These are phyloP conservation scores for Idris sp. DNA, from an alignment of 1,140 invertebrate species.

Conservation along the genomic window DNA sequence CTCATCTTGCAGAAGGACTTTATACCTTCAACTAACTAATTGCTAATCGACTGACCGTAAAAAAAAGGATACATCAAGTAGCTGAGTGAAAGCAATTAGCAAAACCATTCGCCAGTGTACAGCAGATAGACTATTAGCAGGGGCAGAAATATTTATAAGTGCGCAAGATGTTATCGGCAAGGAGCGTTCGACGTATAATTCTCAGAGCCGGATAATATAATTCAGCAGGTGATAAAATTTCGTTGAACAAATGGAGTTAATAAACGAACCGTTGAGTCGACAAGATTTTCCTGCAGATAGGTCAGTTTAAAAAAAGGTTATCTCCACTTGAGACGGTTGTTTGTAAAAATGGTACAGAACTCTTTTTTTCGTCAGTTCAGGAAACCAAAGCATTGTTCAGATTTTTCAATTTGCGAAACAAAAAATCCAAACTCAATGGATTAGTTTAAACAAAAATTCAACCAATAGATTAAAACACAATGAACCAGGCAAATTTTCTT, in stretches of 20 bases:
- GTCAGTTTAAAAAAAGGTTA: conserved; percentile 30
- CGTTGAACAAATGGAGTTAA: conserved; percentile 26
- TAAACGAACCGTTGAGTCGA: conserved; percentile 34
- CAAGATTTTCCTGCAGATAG: conserved; percentile 27
- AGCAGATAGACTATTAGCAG: background rate
- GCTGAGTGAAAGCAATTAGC: background rate
- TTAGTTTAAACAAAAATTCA: too few relatives aligned
- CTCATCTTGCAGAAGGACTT: background rate
- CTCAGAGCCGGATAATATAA: background rate
- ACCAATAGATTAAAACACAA: too few relatives aligned
- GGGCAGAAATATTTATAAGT: conserved; percentile 13
- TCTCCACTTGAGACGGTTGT: conserved; percentile 48
- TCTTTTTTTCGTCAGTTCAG: too few relatives aligned
- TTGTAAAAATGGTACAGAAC: conserved; percentile 21
- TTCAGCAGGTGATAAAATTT: conserved; percentile 23
- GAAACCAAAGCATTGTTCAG: conserved; percentile 40
- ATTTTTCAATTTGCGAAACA: conserved; percentile 6
- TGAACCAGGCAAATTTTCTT: too few relatives aligned
- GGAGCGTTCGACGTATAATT: background rate
- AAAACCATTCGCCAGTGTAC: background rate
- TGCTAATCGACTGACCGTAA: background rate
- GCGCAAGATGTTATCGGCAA: conserved; percentile 7
- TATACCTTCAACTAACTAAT: conserved; percentile 1
- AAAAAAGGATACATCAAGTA: background rate
- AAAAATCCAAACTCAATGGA: too few relatives aligned